A percentile compares a stretch with the other conserved stretches of the same genome.
Conservation (phyloP, 2,888 invertebrate genomes). For the Ectemnius continuus region DNA sequence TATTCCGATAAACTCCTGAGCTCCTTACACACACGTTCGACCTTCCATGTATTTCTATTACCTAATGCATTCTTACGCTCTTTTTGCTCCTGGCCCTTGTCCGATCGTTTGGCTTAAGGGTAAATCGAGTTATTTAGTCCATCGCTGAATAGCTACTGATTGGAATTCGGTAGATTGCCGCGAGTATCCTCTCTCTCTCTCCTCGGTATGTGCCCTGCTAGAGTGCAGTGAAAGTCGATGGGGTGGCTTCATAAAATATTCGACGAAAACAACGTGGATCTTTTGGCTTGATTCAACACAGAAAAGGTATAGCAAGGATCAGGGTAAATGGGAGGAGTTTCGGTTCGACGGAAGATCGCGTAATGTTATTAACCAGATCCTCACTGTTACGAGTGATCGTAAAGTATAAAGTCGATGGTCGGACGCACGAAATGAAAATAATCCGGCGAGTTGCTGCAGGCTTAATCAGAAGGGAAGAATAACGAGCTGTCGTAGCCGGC, state of each 20-base stretch:
- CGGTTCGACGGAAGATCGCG: not conserved
- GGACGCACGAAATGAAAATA: not conserved
- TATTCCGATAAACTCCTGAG: conserved; percentile 17
- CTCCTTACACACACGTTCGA: conserved; percentile 7
- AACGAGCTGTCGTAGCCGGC: conserved; percentile 5
- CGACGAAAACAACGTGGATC: not conserved
- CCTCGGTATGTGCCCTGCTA: not conserved
- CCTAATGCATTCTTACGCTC: too few species aligned
- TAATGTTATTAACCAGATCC: conserved; percentile 5
- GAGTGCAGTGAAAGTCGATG: conserved; percentile 1
- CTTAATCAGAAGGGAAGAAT: not conserved
- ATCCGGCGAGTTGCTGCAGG: not conserved
- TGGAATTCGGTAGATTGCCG: conserved; percentile 1
- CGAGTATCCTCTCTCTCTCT: not conserved
- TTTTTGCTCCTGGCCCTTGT: not conserved
- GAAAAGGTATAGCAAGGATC: too few species aligned
- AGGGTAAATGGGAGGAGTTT: too few species aligned
- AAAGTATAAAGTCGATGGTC: not conserved
- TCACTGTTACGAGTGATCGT: not conserved
- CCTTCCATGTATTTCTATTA: not conserved
- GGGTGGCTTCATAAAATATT: not conserved
- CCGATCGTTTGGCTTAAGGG: not conserved
- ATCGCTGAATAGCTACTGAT: not conserved
- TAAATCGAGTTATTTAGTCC: not conserved
- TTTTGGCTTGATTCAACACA: not conserved